Percentiles rank a stretch among this genome's conserved stretches.
Evolutionary conservation across 53 echinoderm and acorn worm genomes (phyloP).

Genomic region (Echinarachnius parma): DNA sequence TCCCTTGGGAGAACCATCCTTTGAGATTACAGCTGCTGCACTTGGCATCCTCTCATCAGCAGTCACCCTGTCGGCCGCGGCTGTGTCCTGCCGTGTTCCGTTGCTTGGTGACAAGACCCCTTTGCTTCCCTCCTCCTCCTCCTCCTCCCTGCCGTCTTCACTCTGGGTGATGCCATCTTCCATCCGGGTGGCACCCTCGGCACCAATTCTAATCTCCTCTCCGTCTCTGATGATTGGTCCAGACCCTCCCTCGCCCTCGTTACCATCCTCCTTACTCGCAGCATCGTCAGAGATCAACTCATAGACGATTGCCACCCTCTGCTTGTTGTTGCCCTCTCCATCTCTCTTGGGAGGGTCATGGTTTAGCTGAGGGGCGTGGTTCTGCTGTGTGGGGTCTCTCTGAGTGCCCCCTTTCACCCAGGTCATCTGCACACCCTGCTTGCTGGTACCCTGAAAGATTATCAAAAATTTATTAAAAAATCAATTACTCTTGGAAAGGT

Average conservation of each 20-base stretch:
- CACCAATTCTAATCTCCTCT: not conserved
- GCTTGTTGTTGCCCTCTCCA: not conserved
- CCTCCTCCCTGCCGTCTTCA: not conserved
- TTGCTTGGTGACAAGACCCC: not conserved
- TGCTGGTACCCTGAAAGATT: too few relatives aligned
- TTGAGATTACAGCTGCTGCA: too few relatives aligned
- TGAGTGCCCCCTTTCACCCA: conserved; percentile 68
- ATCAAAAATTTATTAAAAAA: too few relatives aligned
- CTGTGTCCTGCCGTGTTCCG: too few relatives aligned
- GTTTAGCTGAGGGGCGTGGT: not conserved
- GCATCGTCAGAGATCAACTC: conserved; percentile 18
- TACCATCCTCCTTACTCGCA: not conserved
- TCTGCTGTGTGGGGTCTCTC: not conserved
- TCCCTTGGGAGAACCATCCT: too few relatives aligned
- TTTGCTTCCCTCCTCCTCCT: not conserved
- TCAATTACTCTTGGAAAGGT: too few relatives aligned
- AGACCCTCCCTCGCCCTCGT: not conserved
- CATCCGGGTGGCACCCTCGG: not conserved
- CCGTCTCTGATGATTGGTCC: not conserved
- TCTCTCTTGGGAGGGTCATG: not conserved
- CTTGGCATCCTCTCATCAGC: too few relatives aligned
- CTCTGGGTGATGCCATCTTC: not conserved
- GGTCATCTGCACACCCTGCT: not conserved
- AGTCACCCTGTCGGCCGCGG: too few relatives aligned
- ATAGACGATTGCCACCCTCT: not conserved